Conservation (phyloP, 2,797 vertebrate genomes). For the Malurus leucopterus region DNA sequence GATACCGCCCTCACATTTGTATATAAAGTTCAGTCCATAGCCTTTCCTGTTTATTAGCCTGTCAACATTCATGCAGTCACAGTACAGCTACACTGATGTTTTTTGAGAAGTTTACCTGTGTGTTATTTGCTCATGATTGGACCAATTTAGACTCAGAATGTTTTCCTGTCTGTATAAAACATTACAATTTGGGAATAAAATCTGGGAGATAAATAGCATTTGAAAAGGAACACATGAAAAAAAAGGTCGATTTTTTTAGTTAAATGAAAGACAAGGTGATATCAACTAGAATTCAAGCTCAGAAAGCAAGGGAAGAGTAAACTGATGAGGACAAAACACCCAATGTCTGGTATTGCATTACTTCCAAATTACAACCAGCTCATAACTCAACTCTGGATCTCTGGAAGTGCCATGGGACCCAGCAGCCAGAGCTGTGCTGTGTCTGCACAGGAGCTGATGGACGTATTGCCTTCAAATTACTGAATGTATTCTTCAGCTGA, state of each 20-base stretch:
- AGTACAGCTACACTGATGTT: background rate
- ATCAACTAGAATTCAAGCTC: background rate
- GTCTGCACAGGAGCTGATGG: background rate
- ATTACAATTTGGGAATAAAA: background rate
- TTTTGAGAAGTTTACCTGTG: background rate
- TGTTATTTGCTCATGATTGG: background rate
- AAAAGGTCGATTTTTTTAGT: background rate
- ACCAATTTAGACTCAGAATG: background rate
- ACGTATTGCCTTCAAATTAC: background rate
- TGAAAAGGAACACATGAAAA: background rate
- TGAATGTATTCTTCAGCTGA: background rate
- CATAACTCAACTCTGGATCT: background rate
- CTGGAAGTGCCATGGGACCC: background rate
- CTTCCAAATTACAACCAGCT: background rate
- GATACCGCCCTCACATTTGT: background rate
- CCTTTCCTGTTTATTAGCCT: slow-evolving; percentile 3
- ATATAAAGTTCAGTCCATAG: background rate
- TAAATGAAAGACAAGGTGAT: background rate
- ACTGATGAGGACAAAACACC: background rate
- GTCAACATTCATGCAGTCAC: background rate
- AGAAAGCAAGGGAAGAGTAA: background rate
- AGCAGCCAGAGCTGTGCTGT: background rate
- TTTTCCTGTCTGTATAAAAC: background rate
- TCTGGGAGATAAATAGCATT: background rate
- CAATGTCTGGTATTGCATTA: background rate